Evolutionary conservation across 1,140 invertebrate species (phyloP).

Genomic region (Micrasema longulum): DNA sequence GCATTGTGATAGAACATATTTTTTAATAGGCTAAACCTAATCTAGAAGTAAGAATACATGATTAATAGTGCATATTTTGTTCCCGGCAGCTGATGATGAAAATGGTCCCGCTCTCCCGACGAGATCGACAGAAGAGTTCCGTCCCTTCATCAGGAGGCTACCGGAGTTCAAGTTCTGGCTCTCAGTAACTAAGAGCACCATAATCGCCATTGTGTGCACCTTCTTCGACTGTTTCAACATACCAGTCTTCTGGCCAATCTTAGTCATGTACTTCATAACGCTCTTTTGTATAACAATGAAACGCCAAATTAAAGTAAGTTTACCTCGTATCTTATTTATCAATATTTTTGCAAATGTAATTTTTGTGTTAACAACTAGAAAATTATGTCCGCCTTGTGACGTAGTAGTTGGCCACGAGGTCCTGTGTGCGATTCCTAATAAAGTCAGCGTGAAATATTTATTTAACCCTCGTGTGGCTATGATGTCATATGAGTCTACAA

Average conservation of each 20-base stretch:
- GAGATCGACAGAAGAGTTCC: constrained; percentile 95
- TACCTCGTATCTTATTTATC: no score
- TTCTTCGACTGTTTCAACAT: constrained; percentile 99
- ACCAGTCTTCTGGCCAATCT: constrained; percentile 99
- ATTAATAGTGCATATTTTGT: no score
- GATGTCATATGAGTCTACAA: no score
- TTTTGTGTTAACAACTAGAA: background rate
- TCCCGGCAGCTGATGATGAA: constrained; percentile 75
- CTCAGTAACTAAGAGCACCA: constrained; percentile 94
- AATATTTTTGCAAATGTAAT: background rate
- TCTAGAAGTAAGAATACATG: no score
- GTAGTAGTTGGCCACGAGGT: no score
- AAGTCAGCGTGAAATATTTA: no score
- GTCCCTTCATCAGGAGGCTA: constrained; percentile 96
- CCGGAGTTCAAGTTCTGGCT: constrained; percentile 99
- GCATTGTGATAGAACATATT: no score
- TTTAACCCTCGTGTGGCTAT: no score
- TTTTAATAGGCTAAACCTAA: no score
- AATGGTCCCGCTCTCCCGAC: constrained; percentile 95
- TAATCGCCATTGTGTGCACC: constrained; percentile 92
- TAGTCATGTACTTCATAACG: constrained; percentile 99
- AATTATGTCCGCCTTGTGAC: no score
- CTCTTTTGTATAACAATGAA: constrained; percentile 99
- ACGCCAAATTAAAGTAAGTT: constrained; percentile 95
- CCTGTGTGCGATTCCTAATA: no score